Evolutionary conservation across 2,797 vertebrate species (phyloP), one percentile per base, ranked within the genome.

Genomic region (Siniperca undulata): DNA sequence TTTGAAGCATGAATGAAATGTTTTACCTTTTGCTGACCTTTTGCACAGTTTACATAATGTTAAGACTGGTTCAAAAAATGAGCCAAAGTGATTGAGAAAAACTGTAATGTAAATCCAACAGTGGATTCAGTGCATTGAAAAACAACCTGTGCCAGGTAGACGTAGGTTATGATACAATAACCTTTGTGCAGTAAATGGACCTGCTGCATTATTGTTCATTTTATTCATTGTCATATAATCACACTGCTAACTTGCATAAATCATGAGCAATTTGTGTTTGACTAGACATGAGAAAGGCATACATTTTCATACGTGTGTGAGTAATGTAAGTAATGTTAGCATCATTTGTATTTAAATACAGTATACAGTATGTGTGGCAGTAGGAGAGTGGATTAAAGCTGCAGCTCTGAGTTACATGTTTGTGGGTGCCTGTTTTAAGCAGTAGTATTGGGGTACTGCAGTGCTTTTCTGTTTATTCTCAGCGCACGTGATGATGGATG

Each of bases 401-500:
- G 64, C 12, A 74, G 67, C 34, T 78, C 22, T 69, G 75, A 76
- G 68, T 66, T 59, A 24, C 55, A 50, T 48, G 50, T 72, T 40
- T 36, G 59, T 56, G 46, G 64, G 75, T 82, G 73, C 56, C 40
- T 24, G 71, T 56, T 80, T 83, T 61, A 5, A 77, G 71, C 55
- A 71, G 70, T 36, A 69, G 61, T 81, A 74, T 82, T 40, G 59
- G 79, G 69, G 68, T 68, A 34, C 85, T 91, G 92, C 92, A 78
- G 85, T 80, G 64, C 19, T 86, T 86, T 77, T 73, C 67, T 77
- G 70, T 64, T 83, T 52, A 73, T 79, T 82, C 68, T 87, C 76
- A 44, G 55, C 2, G 70, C 92, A 93, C 44, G 89, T 94, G 92
- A 92, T 71, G 71, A 77, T 67, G 71, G 58, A 72, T 65, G 86